A percentile compares a stretch with the other conserved stretches of the same genome.
phyloP scores from a whole-genome alignment of 1,140 invertebrate genomes.

The Bombus pascuorum region DNA sequence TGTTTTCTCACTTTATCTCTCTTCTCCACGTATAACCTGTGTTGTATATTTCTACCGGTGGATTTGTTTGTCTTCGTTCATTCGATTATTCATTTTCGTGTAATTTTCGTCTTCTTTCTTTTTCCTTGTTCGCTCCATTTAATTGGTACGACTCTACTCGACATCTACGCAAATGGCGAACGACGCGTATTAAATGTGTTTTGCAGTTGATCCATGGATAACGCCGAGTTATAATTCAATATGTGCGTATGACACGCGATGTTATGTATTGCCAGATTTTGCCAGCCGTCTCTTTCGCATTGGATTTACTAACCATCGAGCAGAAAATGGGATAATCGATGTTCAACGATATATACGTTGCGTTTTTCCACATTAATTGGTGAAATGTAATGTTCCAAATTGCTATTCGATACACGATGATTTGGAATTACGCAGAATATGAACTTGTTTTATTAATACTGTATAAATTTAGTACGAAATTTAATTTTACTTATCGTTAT shows the following conservation, averaged over 20 bases:
- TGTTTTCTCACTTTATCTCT: not conserved
- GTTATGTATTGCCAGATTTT: slow-evolving; percentile 33
- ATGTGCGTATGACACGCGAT: slow-evolving; percentile 33
- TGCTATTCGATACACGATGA: not conserved
- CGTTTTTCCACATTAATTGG: not conserved
- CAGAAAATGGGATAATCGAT: not conserved
- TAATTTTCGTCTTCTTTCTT: not conserved
- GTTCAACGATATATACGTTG: not conserved
- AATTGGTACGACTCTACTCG: not conserved
- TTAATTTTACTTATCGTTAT: too few species aligned
- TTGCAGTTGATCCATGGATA: slow-evolving; percentile 48
- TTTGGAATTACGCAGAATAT: not conserved
- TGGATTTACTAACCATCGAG: not conserved
- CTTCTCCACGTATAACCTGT: not conserved
- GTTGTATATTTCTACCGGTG: not conserved
- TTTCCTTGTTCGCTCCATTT: not conserved
- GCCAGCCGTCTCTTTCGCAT: not conserved
- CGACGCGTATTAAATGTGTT: slow-evolving; percentile 45
- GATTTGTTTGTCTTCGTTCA: slow-evolving; percentile 1
- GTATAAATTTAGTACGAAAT: too few species aligned
- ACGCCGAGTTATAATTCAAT: slow-evolving; percentile 58
- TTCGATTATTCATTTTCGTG: not conserved
- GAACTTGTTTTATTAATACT: not conserved
- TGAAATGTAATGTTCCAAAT: not conserved
- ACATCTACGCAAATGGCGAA: slow-evolving; percentile 49